phyloP scores from a whole-genome alignment of 2,113 vertebrate genomes.

The Epinephelus cyanopodus region DNA sequence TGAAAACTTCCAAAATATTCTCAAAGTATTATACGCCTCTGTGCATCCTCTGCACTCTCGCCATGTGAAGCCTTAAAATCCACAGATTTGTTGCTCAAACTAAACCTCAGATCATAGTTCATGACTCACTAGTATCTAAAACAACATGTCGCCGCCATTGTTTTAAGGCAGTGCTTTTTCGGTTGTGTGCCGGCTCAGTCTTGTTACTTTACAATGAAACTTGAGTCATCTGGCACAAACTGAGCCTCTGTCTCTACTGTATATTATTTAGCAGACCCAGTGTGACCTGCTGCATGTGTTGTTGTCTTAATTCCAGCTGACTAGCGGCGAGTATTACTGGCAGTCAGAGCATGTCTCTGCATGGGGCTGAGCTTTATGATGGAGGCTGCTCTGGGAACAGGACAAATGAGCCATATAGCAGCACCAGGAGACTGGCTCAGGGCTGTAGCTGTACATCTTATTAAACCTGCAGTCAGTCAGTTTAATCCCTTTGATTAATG shows the following conservation, averaged over 20 bases:
- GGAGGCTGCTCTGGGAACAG: constrained; percentile 69
- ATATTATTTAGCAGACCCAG: constrained; percentile 20
- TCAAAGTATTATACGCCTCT: not conserved
- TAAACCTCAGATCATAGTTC: not conserved
- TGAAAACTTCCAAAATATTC: not conserved
- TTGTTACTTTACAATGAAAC: constrained; percentile 2
- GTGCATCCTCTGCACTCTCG: not conserved
- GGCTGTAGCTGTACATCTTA: constrained; percentile 57
- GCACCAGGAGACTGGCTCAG: constrained; percentile 61
- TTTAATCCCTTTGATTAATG: constrained; percentile 69
- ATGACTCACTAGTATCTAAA: not conserved
- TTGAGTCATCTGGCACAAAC: constrained; percentile 26
- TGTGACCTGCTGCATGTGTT: constrained; percentile 48
- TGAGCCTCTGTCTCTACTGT: constrained; percentile 2
- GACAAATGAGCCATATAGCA: constrained; percentile 74
- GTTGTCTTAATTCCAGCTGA: constrained; percentile 64
- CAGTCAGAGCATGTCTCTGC: constrained; percentile 72
- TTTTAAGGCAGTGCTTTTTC: not conserved
- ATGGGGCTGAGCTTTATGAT: constrained; percentile 69
- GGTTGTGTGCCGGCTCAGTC: not conserved
- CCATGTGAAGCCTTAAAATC: not conserved
- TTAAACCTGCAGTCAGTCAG: constrained; percentile 66
- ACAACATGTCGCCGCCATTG: not conserved
- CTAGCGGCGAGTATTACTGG: constrained; percentile 60
- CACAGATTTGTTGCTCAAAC: not conserved